Evolutionary conservation across 2,888 invertebrate species (phyloP), one percentile per base, ranked within the genome.

Genomic region (Lottia scabra): DNA sequence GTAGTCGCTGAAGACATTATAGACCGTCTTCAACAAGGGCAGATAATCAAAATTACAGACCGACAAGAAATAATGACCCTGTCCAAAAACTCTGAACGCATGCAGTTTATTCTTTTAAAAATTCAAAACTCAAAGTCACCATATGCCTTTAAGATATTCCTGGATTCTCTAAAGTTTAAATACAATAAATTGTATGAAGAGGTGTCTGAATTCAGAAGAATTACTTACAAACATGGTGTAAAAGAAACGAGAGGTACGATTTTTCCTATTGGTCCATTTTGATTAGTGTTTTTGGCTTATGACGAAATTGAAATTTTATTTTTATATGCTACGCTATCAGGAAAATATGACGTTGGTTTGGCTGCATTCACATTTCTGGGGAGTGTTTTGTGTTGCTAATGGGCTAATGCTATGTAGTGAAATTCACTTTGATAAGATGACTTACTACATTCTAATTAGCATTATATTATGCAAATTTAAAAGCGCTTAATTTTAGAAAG

Each of bases 121-220:
- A 80, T 88, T 2, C 66, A 76, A 10, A 75, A 80, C 8, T 81
- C 83, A 4, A 80, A 79, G 66, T 66, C 80, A 27, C 76, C 80
- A 5, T 78, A 78, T 56, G 81, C 83, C 44, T 78, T 85, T 64
- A 85, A 85, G 67, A 75, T 83, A 2, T 72, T 85, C 43, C 80
- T 83, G 75, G 87, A 87, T 63, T 82, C 83, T 62, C 78, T 88
- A 68, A 87, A 87, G 69, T 83, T 82, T 73, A 86, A 87, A 71
- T 83, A 87, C 76, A 83, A 82, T 46, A 75, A 79, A 10, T 68
- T 87, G 19, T 80, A 87, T 67, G 85, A 85, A 23, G 74, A 78
- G 13, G 80, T 87, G 23, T 80, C 81, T 73, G 80, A 79, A 45
- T 81, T 83, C n/a, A 68, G 82, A 19, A 83, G 84, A 64, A 77